These are phyloP conservation scores for Lagocephalus sceleratus DNA, from an alignment of 2,797 vertebrate genomes.

Conservation along the genomic window DNA sequence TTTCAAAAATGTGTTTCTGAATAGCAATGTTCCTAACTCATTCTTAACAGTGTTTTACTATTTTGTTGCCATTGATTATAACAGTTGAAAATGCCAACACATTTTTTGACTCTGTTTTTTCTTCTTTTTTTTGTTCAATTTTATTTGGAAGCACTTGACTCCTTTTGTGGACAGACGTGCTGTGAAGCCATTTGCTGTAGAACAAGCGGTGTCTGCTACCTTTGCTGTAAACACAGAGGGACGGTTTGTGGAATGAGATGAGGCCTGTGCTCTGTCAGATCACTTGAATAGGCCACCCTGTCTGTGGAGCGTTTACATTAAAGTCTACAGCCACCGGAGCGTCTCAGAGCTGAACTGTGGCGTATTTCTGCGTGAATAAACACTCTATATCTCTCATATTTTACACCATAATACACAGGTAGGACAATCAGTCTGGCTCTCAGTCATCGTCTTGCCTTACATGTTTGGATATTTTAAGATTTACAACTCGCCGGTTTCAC, in stretches of 20 bases:
- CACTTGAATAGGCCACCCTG: conserved; percentile 4
- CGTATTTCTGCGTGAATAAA: conserved; percentile 10
- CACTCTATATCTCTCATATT: conserved; percentile 4
- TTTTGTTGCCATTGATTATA: conserved; percentile 37
- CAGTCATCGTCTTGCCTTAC: no score
- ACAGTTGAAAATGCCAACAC: no score
- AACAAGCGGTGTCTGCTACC: neutral
- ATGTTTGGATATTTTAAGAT: no score
- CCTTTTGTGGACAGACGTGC: neutral
- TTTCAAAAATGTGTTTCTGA: no score
- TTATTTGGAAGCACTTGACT: conserved; percentile 1
- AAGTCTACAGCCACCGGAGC: conserved; percentile 4
- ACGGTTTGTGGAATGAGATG: conserved; percentile 13
- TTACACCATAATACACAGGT: conserved; percentile 19
- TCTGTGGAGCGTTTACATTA: conserved; percentile 10
- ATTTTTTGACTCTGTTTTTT: conserved; percentile 45
- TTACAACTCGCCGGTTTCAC: neutral
- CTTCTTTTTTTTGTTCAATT: conserved; percentile 24
- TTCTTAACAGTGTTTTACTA: conserved; percentile 31
- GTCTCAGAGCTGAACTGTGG: conserved; percentile 4
- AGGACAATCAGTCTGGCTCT: conserved; percentile 21
- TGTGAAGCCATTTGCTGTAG: neutral
- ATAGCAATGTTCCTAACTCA: no score
- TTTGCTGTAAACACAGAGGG: conserved; percentile 19
- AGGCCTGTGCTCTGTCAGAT: conserved; percentile 19